These are phyloP conservation scores for Drosophila nigricruria DNA, from an alignment of 2,888 invertebrate genomes.

Conservation along the genomic window DNA sequence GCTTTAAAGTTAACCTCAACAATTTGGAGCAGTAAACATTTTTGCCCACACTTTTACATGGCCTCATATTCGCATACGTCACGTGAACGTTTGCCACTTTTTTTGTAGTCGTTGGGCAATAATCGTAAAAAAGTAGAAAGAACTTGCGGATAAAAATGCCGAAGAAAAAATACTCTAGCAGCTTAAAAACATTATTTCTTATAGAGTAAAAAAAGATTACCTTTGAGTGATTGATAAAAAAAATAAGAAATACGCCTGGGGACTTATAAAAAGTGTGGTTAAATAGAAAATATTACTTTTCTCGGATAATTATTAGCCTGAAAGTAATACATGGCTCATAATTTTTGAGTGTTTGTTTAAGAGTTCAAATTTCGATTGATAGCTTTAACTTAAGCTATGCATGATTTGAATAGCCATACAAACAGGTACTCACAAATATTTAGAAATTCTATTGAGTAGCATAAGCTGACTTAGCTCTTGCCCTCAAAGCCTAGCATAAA, in stretches of 20 bases:
- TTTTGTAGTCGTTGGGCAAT: slow-evolving; percentile 32
- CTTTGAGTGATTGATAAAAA: no score
- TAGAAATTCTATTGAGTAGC: background rate
- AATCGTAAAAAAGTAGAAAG: slow-evolving; percentile 55
- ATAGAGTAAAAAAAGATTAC: background rate
- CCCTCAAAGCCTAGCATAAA: slow-evolving; percentile 2
- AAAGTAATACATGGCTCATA: background rate
- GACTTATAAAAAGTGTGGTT: background rate
- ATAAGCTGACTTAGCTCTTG: no score
- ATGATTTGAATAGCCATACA: background rate
- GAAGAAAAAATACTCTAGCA: background rate
- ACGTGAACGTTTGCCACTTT: slow-evolving; percentile 23
- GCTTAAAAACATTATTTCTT: background rate
- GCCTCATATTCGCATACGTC: slow-evolving; percentile 40
- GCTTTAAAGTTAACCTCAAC: slow-evolving; percentile 64
- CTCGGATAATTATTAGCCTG: no score
- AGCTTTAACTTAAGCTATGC: background rate
- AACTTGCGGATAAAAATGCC: background rate
- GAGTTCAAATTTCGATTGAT: background rate
- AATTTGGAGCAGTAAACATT: slow-evolving; percentile 54
- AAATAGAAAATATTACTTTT: background rate
- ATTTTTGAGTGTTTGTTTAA: background rate
- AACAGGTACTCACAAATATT: background rate
- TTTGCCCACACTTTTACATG: slow-evolving; percentile 19
- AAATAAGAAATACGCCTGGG: no score